A percentile compares a stretch with the other conserved stretches of the same genome.
Conservation (phyloP, 2,888 invertebrate species). For the Orthonychiurus folsomi region DNA sequence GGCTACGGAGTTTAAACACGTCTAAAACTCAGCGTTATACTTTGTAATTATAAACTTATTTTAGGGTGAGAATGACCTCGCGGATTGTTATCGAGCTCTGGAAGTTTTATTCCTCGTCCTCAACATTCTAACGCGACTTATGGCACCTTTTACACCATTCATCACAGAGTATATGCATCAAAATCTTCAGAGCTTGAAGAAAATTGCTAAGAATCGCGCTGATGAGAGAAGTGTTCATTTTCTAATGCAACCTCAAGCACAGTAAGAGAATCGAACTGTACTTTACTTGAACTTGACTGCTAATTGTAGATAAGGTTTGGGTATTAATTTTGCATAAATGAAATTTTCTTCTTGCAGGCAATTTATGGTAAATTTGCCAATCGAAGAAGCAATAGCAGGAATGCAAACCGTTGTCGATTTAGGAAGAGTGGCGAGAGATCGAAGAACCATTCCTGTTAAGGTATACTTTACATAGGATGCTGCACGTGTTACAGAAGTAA, state of each 20-base stretch:
- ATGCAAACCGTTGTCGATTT: constrained; percentile 95
- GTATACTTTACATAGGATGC: constrained; percentile 60
- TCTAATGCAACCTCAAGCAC: constrained; percentile 71
- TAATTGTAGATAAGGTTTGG: no score
- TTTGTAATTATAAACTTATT: not conserved
- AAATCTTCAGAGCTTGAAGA: constrained; percentile 45
- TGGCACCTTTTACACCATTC: constrained; percentile 97
- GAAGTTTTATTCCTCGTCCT: constrained; percentile 82
- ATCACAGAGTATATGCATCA: constrained; percentile 92
- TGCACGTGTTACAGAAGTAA: not conserved
- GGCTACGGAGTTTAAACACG: not conserved
- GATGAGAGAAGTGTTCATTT: constrained; percentile 77
- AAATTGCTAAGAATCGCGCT: constrained; percentile 44
- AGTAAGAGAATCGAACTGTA: no score
- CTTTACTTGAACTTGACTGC: no score
- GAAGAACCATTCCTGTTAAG: constrained; percentile 84
- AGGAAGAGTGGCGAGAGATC: constrained; percentile 83
- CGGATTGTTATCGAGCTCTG: constrained; percentile 74
- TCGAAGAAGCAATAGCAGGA: constrained; percentile 78
- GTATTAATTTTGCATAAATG: no score
- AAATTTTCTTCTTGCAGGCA: constrained; percentile 46
- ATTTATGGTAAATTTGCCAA: constrained; percentile 66
- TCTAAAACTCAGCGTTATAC: not conserved
- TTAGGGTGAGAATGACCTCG: constrained; percentile 66
- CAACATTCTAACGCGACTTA: constrained; percentile 77